A percentile compares a stretch with the other conserved stretches of the same genome.
phyloP scores from a whole-genome alignment of 2,888 invertebrate species.

The Drosophila affinis region DNA sequence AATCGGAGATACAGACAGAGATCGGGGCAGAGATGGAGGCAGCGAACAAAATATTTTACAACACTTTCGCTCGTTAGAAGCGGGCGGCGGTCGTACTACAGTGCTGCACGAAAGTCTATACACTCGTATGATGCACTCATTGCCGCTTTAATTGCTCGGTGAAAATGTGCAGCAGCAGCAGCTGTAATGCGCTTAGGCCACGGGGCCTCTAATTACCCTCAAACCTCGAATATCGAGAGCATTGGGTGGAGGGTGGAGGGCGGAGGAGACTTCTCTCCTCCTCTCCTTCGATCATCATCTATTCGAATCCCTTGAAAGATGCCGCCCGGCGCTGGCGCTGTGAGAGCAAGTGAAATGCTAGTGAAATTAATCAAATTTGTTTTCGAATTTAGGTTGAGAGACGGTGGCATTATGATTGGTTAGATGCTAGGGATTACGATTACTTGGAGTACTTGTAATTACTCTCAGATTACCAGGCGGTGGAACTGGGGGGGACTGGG shows the following conservation, averaged over 20 bases:
- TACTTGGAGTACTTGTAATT: slow-evolving; percentile 19
- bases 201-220: slow-evolving; percentile 65
- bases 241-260: slow-evolving; percentile 17
- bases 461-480: not conserved
- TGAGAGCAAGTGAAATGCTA: slow-evolving; percentile 56
- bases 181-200: slow-evolving; percentile 63
- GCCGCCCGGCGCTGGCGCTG: slow-evolving; percentile 22
- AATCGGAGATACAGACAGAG: slow-evolving; percentile 27
- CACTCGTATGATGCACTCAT: slow-evolving; percentile 49
- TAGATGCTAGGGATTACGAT: slow-evolving; percentile 1
- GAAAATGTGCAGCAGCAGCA: slow-evolving; percentile 51
- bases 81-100: slow-evolving; percentile 57
- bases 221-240: slow-evolving; percentile 31
- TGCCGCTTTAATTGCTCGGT: slow-evolving; percentile 67
- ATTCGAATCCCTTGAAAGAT: slow-evolving; percentile 41
- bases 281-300: slow-evolving; percentile 38
- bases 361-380: slow-evolving; percentile 58
- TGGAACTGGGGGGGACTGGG: too few relatives aligned
- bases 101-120: slow-evolving; percentile 48
- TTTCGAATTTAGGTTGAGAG: slow-evolving; percentile 26
- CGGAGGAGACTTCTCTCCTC: not conserved
- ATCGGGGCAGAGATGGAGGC: not conserved
- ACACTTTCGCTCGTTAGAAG: slow-evolving; percentile 80
- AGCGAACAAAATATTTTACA: slow-evolving; percentile 68
- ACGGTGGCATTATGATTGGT: slow-evolving; percentile 6